Base-by-base conservation (phyloP, 2,888 invertebrate species). In the Leptodirus hochenwartii region DNA sequence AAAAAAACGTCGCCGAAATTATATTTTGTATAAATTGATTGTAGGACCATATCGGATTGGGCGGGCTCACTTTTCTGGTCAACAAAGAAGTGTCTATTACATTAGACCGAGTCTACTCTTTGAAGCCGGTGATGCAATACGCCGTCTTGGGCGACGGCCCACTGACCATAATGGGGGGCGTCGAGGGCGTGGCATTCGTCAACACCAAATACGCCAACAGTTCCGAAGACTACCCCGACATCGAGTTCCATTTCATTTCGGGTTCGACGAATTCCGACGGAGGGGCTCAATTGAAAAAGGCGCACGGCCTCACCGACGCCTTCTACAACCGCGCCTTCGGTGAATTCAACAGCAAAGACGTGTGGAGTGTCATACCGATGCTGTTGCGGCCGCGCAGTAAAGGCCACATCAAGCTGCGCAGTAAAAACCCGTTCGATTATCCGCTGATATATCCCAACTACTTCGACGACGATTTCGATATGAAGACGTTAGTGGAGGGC, bases 361-460 rank as follows among this genome's bases (percentile, higher is more conserved):
- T 72, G 0, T 85, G 80, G 78, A 80, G 80, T 46, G 73, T 82
- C 1, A 71, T 85, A 20, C 84, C 85, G 0, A 78, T 84, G 69
- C 47, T 84, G 23, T 51, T 95, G 35, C 64, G 93, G 13, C 88
- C 95, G 0, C 71, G 66, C 40, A 88, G 90, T 45, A 67, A 64
- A 43, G 96, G 96, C 0, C 61, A 64, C 15, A 73, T 96, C 14
- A 78, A 73, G 41, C 53, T 96, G 12, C 66, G 80, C 5, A 81
- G 81, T 39, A 69, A 68, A 9, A 79, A 87, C 52, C 91, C 93
- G 0, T 74, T 76, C 41, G 80, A 85, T 33, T 79, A 82, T 43
- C 95, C 95, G 0, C 63, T 79, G 34, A 87, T 95, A 31, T 78
- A 87, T 43, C 87, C 93, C 0, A 93, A 93, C 49, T 95, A 95